Percentiles rank a stretch among this genome's conserved stretches.
phyloP scores from a whole-genome alignment of 1,140 invertebrate genomes.

The Heliconius congener region DNA sequence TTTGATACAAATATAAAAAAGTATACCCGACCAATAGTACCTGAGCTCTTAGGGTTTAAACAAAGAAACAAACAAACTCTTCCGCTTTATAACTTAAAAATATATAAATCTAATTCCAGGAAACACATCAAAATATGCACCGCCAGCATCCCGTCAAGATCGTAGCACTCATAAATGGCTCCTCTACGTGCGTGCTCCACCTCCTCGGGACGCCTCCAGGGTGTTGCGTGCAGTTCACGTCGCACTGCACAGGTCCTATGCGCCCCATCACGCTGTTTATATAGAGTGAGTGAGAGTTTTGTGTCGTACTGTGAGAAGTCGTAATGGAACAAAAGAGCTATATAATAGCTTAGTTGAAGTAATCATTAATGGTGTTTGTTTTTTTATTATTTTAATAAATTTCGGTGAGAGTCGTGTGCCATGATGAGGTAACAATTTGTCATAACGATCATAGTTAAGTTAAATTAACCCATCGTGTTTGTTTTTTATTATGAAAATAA shows the following conservation, averaged over 20 bases:
- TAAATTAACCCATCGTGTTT: too few relatives aligned
- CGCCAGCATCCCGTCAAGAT: constrained; percentile 84
- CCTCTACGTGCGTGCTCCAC: constrained; percentile 89
- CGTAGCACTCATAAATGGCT: constrained; percentile 94
- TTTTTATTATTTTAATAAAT: too few relatives aligned
- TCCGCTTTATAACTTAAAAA: too few relatives aligned
- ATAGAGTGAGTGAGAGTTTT: constrained; percentile 83
- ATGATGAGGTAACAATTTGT: background rate
- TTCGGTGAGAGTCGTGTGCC: background rate
- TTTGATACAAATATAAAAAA: too few relatives aligned
- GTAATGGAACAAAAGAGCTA: too few relatives aligned
- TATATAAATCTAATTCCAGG: constrained; percentile 78
- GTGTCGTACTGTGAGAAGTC: background rate
- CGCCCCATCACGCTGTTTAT: constrained; percentile 93
- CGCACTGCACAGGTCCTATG: constrained; percentile 92
- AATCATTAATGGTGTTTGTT: too few relatives aligned
- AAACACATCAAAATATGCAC: constrained; percentile 93
- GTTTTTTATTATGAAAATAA: too few relatives aligned
- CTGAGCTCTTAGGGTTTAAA: too few relatives aligned
- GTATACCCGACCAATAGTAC: too few relatives aligned
- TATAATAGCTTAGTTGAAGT: too few relatives aligned
- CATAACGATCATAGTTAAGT: background rate
- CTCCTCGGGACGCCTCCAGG: constrained; percentile 84
- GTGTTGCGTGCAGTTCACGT: constrained; percentile 87
- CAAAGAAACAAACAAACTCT: too few relatives aligned